phyloP scores from a whole-genome alignment of 2,113 vertebrate species.

The Carassius carassius region DNA sequence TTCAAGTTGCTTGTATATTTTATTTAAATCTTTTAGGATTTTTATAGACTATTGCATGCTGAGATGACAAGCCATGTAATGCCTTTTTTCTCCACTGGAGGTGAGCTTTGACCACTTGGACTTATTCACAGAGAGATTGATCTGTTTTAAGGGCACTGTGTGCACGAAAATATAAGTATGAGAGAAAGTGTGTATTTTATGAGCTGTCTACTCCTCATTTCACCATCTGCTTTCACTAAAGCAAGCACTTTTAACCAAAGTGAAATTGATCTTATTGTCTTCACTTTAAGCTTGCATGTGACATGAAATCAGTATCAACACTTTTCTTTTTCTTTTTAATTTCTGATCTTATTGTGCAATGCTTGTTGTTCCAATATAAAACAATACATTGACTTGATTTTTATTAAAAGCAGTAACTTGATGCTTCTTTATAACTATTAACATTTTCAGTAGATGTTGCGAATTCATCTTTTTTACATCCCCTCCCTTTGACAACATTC shows the following conservation, averaged over 20 bases:
- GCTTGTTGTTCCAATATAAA: not conserved
- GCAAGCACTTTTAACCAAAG: not conserved
- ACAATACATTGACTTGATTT: not conserved
- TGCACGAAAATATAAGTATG: not conserved
- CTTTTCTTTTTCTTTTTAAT: not conserved
- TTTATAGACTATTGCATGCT: not conserved
- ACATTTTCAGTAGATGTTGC: not conserved
- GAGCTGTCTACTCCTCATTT: not conserved
- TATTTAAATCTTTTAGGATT: not conserved
- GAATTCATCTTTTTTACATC: not conserved
- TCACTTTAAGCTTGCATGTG: not conserved
- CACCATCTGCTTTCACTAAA: not conserved
- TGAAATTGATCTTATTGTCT: not conserved
- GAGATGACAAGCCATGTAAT: not conserved
- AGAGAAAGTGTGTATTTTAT: not conserved
- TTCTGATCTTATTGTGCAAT: not conserved
- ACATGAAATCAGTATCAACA: not conserved
- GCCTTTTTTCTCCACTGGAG: conserved; percentile 12
- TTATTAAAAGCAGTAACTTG: not conserved
- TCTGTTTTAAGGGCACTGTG: not conserved
- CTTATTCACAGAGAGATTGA: not conserved
- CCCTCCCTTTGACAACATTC: not conserved
- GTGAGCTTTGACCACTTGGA: conserved; percentile 9
- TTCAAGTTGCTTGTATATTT: not conserved
- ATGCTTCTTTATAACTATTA: not conserved